phyloP scores from a whole-genome alignment of 2,113 vertebrate genomes.

The Rhinoderma darwinii region DNA sequence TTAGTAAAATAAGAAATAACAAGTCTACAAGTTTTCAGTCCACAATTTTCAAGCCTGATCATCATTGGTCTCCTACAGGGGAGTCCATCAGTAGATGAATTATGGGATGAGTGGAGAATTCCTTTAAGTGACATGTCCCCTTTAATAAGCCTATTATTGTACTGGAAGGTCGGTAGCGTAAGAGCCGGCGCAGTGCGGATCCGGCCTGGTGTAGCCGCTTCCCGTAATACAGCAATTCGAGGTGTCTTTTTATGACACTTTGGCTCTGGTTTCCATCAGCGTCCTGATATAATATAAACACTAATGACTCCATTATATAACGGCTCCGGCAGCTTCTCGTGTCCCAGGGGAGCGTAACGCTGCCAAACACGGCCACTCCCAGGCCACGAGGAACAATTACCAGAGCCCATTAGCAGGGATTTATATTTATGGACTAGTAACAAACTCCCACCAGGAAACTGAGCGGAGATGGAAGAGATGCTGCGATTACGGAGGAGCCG shows the following conservation, averaged over 20 bases:
- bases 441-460: constrained; percentile 61
- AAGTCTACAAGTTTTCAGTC: no score
- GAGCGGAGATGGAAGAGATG: neutral
- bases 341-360: constrained; percentile 28
- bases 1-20: no score
- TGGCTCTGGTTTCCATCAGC: constrained; percentile 20
- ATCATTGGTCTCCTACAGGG: no score
- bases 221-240: no score
- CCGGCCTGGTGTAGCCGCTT: no score
- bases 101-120: neutral
- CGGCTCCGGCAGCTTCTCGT: neutral
- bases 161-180: no score
- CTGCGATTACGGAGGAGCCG: neutral
- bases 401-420: neutral
- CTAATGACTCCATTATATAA: constrained; percentile 48
- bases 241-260: constrained; percentile 33
- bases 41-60: no score
- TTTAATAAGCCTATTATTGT: no score
- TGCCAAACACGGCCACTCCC: neutral
- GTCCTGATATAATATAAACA: constrained; percentile 14
- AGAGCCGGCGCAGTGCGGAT: neutral
- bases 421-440: constrained; percentile 34
- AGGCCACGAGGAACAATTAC: constrained; percentile 51
- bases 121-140: neutral
- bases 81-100: no score